Evolutionary conservation across 1,140 invertebrate genomes (phyloP), one percentile per base, ranked within the genome.

Genomic region (Megathymus violae): DNA sequence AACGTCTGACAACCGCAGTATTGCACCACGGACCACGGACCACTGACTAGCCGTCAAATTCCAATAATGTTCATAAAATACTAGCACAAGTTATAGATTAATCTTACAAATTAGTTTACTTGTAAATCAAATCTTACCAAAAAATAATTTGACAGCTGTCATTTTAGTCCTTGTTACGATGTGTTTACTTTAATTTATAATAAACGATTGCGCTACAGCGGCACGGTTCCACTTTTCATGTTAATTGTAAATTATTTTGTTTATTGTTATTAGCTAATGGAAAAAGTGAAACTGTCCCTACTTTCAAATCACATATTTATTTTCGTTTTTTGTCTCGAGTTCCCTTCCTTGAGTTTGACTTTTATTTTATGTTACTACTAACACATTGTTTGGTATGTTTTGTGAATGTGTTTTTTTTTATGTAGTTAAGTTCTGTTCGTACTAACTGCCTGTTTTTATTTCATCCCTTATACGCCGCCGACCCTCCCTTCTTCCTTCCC

Each of bases 401-500:
- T 76, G 79, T 81, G 71, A 70, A 75, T 74, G 76, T 80, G 78
- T 82, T 71, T 74, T 82, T n/a, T n/a, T n/a, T n/a, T n/a, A 71
- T 82, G 78, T 82, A 74, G 69, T 67, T 66, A 34, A 52, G 47
- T 63, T 63, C 63, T 71, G 67, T 75, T 71, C 71, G 67, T 79
- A 88, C 85, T 87, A 87, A 87, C 82, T 79, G 81, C 80, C 74
- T 88, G 76, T 75, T 78, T 74, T 78, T 70, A 67, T 64, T 71
- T 50, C 66, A 71, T 72, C 74, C 46, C 48, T 48, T 62, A n/a
- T n/a, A n/a, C n/a, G n/a, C n/a, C n/a, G n/a, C n/a, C n/a, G n/a
- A 63, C 60, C 38, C 62, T 67, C 63, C 72, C 62, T 52, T 71
- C 71, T 71, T 63, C 71, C 61, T 66, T 70, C 66, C 72, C 44